Evolutionary conservation across 2,797 vertebrate genomes (phyloP).

Genomic region (Chaunax sp.): DNA sequence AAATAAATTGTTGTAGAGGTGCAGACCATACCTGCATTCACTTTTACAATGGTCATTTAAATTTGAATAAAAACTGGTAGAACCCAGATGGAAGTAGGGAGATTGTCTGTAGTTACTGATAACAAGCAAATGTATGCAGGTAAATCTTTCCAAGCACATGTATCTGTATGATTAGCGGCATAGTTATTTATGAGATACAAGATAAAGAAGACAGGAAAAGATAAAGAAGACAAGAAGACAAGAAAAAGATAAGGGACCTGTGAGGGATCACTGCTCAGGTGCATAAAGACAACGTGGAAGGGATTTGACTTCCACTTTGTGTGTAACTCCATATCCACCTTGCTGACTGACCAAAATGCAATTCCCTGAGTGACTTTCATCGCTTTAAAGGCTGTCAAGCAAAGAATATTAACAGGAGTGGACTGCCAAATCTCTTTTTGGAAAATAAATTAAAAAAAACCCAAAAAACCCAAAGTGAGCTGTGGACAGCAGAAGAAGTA

Average conservation of each 20-base stretch:
- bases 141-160: too few relatives aligned
- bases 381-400: slow-evolving; percentile 40
- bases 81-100: background rate
- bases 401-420: slow-evolving; percentile 44
- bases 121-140: too few relatives aligned
- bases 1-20: too few relatives aligned
- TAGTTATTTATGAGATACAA: too few relatives aligned
- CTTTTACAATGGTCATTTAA: background rate
- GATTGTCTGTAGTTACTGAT: background rate
- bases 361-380: slow-evolving; percentile 45
- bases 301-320: slow-evolving; percentile 30
- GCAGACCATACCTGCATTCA: background rate
- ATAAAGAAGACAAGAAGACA: background rate
- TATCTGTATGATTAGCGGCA: too few relatives aligned
- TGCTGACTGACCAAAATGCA: slow-evolving; percentile 38
- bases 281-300: slow-evolving; percentile 1
- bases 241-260: background rate
- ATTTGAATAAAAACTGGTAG: background rate
- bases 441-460: slow-evolving; percentile 12
- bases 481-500: slow-evolving; percentile 33
- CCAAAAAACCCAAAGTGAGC: slow-evolving; percentile 33
- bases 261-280: slow-evolving; percentile 20
- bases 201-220: background rate
- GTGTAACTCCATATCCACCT: slow-evolving; percentile 20
- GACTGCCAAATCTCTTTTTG: slow-evolving; percentile 38